Percentiles rank a stretch among this genome's conserved stretches.
Evolutionary conservation across 1,140 invertebrate genomes (phyloP).

Genomic region (Drosophila serrata): DNA sequence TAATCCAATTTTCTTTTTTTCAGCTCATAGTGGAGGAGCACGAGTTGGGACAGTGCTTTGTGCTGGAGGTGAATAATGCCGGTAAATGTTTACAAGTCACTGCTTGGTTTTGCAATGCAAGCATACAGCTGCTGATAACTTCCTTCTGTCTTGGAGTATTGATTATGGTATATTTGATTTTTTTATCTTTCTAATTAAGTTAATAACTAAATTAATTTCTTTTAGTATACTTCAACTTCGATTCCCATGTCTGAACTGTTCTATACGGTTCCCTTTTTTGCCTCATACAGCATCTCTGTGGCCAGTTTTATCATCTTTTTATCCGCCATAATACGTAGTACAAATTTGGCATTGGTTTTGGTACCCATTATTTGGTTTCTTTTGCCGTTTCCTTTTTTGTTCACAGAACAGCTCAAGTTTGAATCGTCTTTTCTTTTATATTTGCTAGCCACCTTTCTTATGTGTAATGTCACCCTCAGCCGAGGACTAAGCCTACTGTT

Average conservation of each 20-base stretch:
- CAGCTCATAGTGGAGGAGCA: slow-evolving; percentile 16
- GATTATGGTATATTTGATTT: background rate
- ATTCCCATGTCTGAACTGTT: background rate
- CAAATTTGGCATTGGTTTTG: slow-evolving; percentile 24
- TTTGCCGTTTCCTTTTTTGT: slow-evolving; percentile 33
- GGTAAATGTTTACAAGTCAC: background rate
- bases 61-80: slow-evolving; percentile 2
- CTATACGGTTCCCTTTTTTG: slow-evolving; percentile 17
- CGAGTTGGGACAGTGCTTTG: slow-evolving; percentile 4
- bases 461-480: slow-evolving; percentile 58
- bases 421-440: background rate
- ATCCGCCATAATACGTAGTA: slow-evolving; percentile 13
- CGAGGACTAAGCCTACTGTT: slow-evolving; percentile 12
- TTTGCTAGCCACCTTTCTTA: background rate
- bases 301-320: slow-evolving; percentile 43
- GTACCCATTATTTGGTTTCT: slow-evolving; percentile 58
- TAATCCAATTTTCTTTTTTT: background rate
- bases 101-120: slow-evolving; percentile 3
- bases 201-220: background rate
- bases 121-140: background rate
- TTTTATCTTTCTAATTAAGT: accelerated
- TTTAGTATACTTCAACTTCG: background rate
- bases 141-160: background rate
- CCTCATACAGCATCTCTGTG: slow-evolving; percentile 23
- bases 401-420: background rate